These are phyloP conservation scores for Colostygia pectinataria DNA, from an alignment of 2,888 invertebrate genomes.

Conservation along the genomic window DNA sequence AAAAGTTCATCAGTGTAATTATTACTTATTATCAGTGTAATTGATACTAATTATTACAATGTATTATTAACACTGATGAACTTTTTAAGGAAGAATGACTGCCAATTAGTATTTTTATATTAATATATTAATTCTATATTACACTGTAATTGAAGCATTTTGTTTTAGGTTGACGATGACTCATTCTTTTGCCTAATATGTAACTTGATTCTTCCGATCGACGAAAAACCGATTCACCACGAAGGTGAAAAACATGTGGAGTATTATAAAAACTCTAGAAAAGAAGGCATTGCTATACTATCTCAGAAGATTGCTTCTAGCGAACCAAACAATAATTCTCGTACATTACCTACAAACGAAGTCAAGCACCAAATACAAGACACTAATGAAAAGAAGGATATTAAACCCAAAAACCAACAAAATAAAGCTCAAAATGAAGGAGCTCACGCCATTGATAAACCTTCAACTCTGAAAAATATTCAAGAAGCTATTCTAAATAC, in stretches of 20 bases:
- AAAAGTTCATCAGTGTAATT: too few species aligned
- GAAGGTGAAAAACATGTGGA: conserved; percentile 13
- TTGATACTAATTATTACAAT: too few species aligned
- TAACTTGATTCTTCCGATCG: conserved; percentile 34
- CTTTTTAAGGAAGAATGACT: too few species aligned
- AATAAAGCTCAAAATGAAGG: conserved; percentile 9
- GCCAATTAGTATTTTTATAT: too few species aligned
- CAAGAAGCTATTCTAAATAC: neutral
- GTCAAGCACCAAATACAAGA: neutral
- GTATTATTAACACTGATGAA: too few species aligned
- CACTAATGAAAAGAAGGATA: neutral
- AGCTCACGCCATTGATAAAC: conserved; percentile 1
- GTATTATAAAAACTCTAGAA: conserved; percentile 9
- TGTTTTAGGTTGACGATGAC: conserved; percentile 49
- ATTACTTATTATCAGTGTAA: too few species aligned
- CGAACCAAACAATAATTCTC: conserved; percentile 4
- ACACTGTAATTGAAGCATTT: conserved; percentile 6
- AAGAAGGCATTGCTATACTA: conserved; percentile 7
- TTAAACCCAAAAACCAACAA: neutral
- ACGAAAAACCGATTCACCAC: conserved; percentile 20
- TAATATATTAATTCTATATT: too few species aligned
- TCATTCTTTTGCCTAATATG: conserved; percentile 57
- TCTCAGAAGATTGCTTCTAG: neutral
- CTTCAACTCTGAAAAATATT: conserved; percentile 3
- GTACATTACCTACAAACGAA: conserved; percentile 3